Conservation (phyloP, 2,797 vertebrate genomes). For the Acanthurus tractus region DNA sequence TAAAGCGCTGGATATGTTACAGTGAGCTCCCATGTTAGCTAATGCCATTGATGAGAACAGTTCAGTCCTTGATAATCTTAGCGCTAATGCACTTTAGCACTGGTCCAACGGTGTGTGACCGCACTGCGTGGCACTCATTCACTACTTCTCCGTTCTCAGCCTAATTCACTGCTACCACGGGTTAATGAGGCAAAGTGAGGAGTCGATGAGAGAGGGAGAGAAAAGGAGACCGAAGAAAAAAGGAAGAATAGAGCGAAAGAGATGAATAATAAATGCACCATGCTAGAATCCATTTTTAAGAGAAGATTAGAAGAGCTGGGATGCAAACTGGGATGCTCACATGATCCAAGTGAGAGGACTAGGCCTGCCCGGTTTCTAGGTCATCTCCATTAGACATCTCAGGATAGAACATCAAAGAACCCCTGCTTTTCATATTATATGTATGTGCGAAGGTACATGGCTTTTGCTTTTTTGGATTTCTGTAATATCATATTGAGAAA, state of each 20-base stretch:
- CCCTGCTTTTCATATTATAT: conserved; percentile 21
- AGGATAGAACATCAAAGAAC: conserved; percentile 61
- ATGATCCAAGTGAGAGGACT: conserved; percentile 67
- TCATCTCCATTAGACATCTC: conserved; percentile 70
- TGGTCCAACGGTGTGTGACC: conserved; percentile 51
- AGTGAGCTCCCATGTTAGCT: conserved; percentile 35
- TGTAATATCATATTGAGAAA: background rate
- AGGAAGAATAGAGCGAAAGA: conserved; percentile 51
- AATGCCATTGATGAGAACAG: conserved; percentile 51
- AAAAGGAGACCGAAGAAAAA: conserved; percentile 47
- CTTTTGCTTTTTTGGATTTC: background rate
- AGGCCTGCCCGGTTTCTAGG: conserved; percentile 74
- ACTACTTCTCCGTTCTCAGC: conserved; percentile 46
- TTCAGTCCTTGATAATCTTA: conserved; percentile 58
- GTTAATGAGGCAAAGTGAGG: conserved; percentile 77
- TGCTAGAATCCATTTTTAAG: conserved; percentile 79
- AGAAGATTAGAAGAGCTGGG: conserved; percentile 74
- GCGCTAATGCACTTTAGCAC: conserved; percentile 56
- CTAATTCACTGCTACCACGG: conserved; percentile 63
- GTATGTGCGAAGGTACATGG: conserved; percentile 9
- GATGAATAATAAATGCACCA: conserved; percentile 83
- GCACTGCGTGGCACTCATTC: conserved; percentile 47
- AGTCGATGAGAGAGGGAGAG: conserved; percentile 55
- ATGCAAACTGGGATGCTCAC: conserved; percentile 67
- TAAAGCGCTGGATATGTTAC: conserved; percentile 47